A percentile compares a stretch with the other conserved stretches of the same genome.
phyloP scores from a whole-genome alignment of 2,888 invertebrate genomes.

The Pseudolycoriella hygida region DNA sequence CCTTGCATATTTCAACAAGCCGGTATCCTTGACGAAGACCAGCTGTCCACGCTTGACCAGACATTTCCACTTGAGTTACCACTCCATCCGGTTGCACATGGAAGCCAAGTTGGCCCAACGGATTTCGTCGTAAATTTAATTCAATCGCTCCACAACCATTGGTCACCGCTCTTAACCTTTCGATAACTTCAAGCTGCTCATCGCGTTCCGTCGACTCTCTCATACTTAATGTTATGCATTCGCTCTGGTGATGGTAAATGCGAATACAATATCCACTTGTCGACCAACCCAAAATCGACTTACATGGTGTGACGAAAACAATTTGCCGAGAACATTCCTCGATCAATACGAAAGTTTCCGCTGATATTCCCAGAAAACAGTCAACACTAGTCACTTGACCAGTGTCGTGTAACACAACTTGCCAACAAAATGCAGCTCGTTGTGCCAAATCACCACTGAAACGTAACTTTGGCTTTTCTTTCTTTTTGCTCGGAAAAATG shows the following conservation, averaged over 20 bases:
- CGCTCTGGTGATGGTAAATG: constrained; percentile 85
- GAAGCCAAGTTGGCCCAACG: constrained; percentile 70
- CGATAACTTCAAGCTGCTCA: constrained; percentile 57
- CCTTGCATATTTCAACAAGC: constrained; percentile 79
- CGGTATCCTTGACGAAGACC: constrained; percentile 82
- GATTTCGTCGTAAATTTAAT: constrained; percentile 61
- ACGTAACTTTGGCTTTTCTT: constrained; percentile 55
- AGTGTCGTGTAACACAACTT: constrained; percentile 55
- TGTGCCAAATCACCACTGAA: constrained; percentile 54
- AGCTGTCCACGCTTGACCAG: constrained; percentile 39
- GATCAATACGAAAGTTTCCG: constrained; percentile 72
- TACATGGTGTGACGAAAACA: constrained; percentile 71
- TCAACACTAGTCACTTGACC: constrained; percentile 46
- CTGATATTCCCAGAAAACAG: constrained; percentile 70
- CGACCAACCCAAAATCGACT: constrained; percentile 49
- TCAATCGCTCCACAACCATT: constrained; percentile 61
- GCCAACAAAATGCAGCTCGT: constrained; percentile 68
- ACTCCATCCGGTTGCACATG: constrained; percentile 87
- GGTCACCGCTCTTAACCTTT: constrained; percentile 64
- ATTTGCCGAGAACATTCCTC: constrained; percentile 69
- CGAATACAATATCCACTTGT: constrained; percentile 44
- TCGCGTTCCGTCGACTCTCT: constrained; percentile 50
- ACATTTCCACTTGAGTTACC: constrained; percentile 47
- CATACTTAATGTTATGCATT: constrained; percentile 69
- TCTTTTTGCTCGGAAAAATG: constrained; percentile 57